Percentiles rank a stretch among this genome's conserved stretches.
Evolutionary conservation across 2,888 invertebrate genomes (phyloP).

Genomic region (Xanthorhoe spadicearia): DNA sequence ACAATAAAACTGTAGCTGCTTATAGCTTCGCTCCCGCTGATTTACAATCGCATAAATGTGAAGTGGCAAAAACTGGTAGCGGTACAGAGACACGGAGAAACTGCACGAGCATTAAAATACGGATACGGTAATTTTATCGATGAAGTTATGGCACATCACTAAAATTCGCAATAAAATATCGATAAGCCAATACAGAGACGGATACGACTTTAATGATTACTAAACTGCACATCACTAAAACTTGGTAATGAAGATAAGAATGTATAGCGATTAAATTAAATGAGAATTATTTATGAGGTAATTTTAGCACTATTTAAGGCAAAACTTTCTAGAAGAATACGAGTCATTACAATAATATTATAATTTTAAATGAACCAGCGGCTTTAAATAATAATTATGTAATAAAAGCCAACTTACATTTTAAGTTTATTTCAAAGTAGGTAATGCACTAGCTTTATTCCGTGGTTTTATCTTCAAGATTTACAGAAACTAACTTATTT

Average conservation of each 20-base stretch:
- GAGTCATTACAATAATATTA: too few relatives aligned
- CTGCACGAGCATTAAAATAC: conserved; percentile 2
- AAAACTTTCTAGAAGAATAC: too few relatives aligned
- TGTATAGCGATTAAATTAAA: not conserved
- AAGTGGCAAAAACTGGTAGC: conserved; percentile 60
- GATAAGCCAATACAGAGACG: not conserved
- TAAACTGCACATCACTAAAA: conserved; percentile 1
- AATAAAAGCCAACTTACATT: too few relatives aligned
- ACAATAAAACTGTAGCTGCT: conserved; percentile 27
- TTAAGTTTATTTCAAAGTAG: too few relatives aligned
- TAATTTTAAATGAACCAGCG: too few relatives aligned
- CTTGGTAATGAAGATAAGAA: not conserved
- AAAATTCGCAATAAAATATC: not conserved
- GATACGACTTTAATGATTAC: not conserved
- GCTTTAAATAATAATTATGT: too few relatives aligned
- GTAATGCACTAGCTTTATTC: too few relatives aligned
- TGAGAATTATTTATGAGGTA: not conserved
- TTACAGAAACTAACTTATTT: too few relatives aligned
- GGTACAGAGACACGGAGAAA: conserved; percentile 50
- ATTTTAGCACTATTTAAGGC: not conserved
- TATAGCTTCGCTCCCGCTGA: conserved; percentile 23
- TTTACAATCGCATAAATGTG: conserved; percentile 32
- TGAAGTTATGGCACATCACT: conserved; percentile 20
- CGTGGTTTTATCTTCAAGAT: too few relatives aligned
- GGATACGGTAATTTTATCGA: conserved; percentile 23